Conservation (phyloP, 1,140 invertebrate genomes). For the Trachymyrmex septentrionalis region DNA sequence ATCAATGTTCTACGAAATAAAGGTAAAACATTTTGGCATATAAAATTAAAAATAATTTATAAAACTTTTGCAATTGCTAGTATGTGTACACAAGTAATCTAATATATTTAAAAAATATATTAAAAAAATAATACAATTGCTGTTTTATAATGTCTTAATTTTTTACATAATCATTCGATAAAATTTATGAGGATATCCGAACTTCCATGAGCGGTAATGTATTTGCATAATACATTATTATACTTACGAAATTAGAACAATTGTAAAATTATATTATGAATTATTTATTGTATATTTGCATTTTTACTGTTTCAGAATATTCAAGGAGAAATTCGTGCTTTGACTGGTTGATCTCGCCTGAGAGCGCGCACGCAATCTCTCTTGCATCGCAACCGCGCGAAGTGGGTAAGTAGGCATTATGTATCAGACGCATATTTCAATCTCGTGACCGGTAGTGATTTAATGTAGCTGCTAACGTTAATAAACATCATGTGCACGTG, state of each 20-base stretch:
- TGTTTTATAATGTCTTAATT: too few relatives aligned
- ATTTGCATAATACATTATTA: not conserved
- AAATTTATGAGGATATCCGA: too few relatives aligned
- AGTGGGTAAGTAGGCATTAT: constrained; percentile 18
- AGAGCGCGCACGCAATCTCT: constrained; percentile 6
- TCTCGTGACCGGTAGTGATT: constrained; percentile 33
- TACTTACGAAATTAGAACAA: not conserved
- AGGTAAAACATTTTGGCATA: too few relatives aligned
- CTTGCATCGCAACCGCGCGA: constrained; percentile 1
- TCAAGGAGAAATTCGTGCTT: not conserved
- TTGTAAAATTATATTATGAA: constrained; percentile 16
- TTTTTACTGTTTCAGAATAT: not conserved
- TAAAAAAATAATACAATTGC: too few relatives aligned
- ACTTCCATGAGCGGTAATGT: too few relatives aligned
- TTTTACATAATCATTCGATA: too few relatives aligned
- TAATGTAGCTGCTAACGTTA: constrained; percentile 24
- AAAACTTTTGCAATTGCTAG: too few relatives aligned
- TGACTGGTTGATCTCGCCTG: not conserved
- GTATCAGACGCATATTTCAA: constrained; percentile 22
- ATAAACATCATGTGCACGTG: constrained; percentile 25
- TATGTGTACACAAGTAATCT: too few relatives aligned
- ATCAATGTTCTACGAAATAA: too few relatives aligned
- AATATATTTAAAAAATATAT: too few relatives aligned
- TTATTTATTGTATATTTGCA: constrained; percentile 17
- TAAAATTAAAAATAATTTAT: too few relatives aligned